A percentile compares a stretch with the other conserved stretches of the same genome.
Evolutionary conservation across 2,113 vertebrate species (phyloP).

Genomic region (Eptesicus fuscus): DNA sequence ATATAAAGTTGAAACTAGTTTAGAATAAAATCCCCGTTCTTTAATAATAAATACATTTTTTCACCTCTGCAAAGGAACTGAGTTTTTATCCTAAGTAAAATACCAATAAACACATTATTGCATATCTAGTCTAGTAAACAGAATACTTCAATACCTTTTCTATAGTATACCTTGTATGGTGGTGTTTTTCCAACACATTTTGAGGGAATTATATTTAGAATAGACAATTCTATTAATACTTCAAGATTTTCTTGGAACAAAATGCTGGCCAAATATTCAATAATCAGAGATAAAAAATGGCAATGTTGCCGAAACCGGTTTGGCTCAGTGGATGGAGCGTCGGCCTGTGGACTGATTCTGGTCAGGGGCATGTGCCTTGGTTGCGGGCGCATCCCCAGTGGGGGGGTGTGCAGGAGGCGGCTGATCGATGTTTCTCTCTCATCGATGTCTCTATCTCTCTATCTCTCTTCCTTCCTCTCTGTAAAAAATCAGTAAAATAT

Average conservation of each 20-base stretch:
- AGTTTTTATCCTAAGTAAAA: not conserved
- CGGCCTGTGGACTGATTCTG: no score
- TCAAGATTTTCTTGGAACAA: not conserved
- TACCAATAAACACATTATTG: not conserved
- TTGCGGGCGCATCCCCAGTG: no score
- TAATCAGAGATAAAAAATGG: not conserved
- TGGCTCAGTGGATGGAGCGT: no score
- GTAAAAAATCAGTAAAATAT: no score
- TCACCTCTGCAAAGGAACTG: not conserved
- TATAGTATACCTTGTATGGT: not conserved
- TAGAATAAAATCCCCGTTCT: not conserved
- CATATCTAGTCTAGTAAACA: not conserved
- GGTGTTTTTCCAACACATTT: not conserved
- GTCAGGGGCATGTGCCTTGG: no score
- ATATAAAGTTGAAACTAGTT: conserved; percentile 15
- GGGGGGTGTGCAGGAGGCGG: no score
- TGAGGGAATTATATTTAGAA: not conserved
- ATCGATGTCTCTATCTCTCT: no score
- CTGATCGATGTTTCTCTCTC: no score
- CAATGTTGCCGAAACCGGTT: not conserved
- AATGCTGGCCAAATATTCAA: not conserved
- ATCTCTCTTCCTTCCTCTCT: no score
- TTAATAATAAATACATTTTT: conserved; percentile 19
- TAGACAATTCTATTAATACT: not conserved
- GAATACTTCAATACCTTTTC: not conserved